Evolutionary conservation across 2,113 vertebrate genomes (phyloP).

Genomic region (Lichenostomus cassidix): DNA sequence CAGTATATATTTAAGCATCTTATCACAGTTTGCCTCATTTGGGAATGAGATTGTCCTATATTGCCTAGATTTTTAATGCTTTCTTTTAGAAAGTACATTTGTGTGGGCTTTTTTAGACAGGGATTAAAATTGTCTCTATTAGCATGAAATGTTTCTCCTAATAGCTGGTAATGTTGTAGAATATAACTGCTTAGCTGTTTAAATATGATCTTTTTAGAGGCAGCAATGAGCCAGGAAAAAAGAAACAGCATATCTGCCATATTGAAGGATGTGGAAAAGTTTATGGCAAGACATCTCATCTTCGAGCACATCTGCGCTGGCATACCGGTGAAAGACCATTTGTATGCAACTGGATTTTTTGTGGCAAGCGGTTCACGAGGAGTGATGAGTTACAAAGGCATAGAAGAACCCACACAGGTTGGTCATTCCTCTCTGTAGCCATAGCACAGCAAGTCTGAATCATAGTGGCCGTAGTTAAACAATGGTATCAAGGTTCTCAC

Average conservation of each 20-base stretch:
- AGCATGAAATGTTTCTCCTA: neutral
- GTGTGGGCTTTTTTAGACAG: neutral
- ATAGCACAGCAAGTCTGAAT: neutral
- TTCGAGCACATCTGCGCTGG: conserved; percentile 97
- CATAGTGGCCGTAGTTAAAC: neutral
- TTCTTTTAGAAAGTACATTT: neutral
- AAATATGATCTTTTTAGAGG: conserved; percentile 75
- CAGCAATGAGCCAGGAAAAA: conserved; percentile 94
- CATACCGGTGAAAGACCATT: conserved; percentile 98
- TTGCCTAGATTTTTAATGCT: neutral
- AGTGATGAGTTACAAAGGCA: conserved; percentile 97
- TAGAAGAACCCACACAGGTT: conserved; percentile 96
- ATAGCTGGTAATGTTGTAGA: neutral
- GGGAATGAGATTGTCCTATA: neutral
- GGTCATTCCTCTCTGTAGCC: neutral
- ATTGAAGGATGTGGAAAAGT: conserved; percentile 99
- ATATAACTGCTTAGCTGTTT: neutral
- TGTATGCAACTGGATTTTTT: conserved; percentile 99
- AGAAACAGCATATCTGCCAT: conserved; percentile 98
- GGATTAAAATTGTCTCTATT: neutral
- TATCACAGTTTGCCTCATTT: neutral
- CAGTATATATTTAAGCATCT: neutral
- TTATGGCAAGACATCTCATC: conserved; percentile 97
- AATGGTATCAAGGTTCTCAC: neutral
- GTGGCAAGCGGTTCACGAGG: conserved; percentile 95